Percentiles rank a stretch among this genome's conserved stretches.
Conservation (phyloP, 2,113 vertebrate species). For the Antechinus stuartii region DNA sequence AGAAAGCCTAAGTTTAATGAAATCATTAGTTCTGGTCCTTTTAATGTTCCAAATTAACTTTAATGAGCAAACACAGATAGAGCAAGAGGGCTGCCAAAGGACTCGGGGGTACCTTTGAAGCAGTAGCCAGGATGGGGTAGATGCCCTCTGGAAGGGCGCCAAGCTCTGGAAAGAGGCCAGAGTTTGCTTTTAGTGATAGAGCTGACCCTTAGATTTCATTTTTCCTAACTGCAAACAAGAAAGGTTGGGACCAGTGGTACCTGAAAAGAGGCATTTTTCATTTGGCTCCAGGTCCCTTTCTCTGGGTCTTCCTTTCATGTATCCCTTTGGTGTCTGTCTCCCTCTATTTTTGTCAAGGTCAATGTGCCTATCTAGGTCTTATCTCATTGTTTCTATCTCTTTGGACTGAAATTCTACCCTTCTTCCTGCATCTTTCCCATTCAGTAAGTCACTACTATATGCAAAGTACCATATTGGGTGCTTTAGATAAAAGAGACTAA, state of each 20-base stretch:
- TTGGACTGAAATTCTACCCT: neutral
- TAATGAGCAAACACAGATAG: conserved; percentile 78
- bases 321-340: neutral
- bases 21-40: conserved; percentile 58
- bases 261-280: neutral
- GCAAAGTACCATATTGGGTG: neutral
- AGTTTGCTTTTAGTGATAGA: conserved; percentile 74
- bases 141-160: conserved; percentile 68
- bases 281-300: neutral
- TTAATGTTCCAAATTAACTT: conserved; percentile 78
- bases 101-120: conserved; percentile 74
- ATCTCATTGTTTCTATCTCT: neutral
- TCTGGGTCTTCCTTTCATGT: neutral
- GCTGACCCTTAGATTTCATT: conserved; percentile 69
- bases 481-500: neutral
- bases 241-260: neutral
- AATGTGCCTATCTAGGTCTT: neutral
- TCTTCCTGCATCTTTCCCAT: neutral
- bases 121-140: conserved; percentile 72
- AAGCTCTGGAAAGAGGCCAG: conserved; percentile 62
- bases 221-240: conserved; percentile 62
- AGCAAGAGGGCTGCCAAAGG: conserved; percentile 65
- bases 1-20: conserved; percentile 61
- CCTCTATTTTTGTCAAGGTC: neutral
- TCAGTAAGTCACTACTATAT: neutral